Evolutionary conservation across 2,113 vertebrate species (phyloP), one percentile per base, ranked within the genome.

Genomic region (Plectropomus leopardus): DNA sequence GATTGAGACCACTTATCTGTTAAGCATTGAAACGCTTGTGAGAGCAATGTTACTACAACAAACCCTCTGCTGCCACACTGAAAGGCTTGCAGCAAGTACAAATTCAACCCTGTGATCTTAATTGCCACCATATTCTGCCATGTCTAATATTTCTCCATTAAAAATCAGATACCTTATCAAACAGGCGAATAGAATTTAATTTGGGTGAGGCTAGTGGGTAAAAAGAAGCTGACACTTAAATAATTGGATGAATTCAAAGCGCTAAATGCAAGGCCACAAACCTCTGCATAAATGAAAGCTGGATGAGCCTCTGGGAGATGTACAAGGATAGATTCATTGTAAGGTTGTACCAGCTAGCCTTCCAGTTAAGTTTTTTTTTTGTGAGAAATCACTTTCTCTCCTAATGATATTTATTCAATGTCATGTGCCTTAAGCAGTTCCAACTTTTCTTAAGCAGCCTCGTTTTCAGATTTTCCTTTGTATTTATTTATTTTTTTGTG

Each of bases 1-100:
- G 36, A 87, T 45, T 70, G 61, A 76, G 74, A 63, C 59, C 63
- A 73, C 74, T 83, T 80, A 70, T 85, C n/a, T 64, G 69, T 68
- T 70, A 30, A 69, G 59, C 55, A 57, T 51, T 76, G 53, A 78
- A 64, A 76, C 11, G 3, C 60, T 65, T 82, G 51, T 55, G 64
- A 77, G 69, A 72, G 47, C 0, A 2, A 57, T 23, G 19, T 42
- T 55, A 64, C 47, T 16, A 55, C 64, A 78, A 23, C 48, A 51
- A 21, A 65, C n/a, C 58, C 34, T 76, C 78, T 47, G 67, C 58
- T 72, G 70, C 57, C 17, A 42, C 58, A 19, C 61, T 70, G 47
- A 73, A 73, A 24, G 78, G 55, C 57, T 80, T 71, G 40, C 45
- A 48, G 76, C 64, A 68, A 19, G 10, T 23, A 30, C 21, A 71